Evolutionary conservation across 2,113 vertebrate genomes (phyloP).

Genomic region (Burhinus bistriatus): DNA sequence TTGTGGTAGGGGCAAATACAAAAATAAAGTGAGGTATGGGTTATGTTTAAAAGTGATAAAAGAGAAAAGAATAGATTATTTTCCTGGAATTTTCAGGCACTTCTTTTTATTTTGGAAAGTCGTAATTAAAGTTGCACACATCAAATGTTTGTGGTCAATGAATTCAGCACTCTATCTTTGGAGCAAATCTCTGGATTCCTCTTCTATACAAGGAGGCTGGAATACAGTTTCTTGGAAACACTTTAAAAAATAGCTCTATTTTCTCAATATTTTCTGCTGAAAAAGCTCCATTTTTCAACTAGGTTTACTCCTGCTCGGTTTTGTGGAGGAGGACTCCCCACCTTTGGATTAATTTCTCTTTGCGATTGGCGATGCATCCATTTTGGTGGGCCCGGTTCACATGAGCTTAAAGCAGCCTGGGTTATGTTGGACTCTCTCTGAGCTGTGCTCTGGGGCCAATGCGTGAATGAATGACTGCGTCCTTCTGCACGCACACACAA

Average conservation of each 20-base stretch:
- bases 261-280: conserved; percentile 8
- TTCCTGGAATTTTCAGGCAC: background rate
- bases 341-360: background rate
- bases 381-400: background rate
- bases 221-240: conserved; percentile 18
- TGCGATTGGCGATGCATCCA: background rate
- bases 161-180: conserved; percentile 38
- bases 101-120: conserved; percentile 39
- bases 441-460: background rate
- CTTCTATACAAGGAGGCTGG: background rate
- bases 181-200: conserved; percentile 53
- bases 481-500: background rate
- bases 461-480: background rate
- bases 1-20: background rate
- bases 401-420: background rate
- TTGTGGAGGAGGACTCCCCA: background rate
- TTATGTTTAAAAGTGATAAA: background rate
- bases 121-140: conserved; percentile 6
- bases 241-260: background rate
- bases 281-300: background rate
- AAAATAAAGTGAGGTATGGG: background rate
- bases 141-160: conserved; percentile 44
- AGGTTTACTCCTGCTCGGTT: background rate
- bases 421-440: background rate
- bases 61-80: background rate